phyloP scores from a whole-genome alignment of 2,113 vertebrate species.

The Turdus rufiventris region DNA sequence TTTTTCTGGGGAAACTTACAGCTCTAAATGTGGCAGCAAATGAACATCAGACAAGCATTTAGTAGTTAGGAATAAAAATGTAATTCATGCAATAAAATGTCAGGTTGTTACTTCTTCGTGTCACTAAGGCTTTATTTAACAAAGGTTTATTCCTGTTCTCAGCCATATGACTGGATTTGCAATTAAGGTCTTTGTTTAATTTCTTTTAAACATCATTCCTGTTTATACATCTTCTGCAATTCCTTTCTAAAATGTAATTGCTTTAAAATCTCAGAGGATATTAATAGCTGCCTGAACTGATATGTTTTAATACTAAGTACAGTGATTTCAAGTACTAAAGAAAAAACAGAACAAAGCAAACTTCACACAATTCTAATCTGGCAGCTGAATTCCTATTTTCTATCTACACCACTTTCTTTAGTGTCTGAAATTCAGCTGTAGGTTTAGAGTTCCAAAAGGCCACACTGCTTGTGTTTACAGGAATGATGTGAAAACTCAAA shows the following conservation, averaged over 20 bases:
- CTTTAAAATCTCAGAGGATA: constrained; percentile 67
- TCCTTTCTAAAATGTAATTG: constrained; percentile 69
- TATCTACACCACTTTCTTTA: background rate
- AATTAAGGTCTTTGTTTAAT: constrained; percentile 73
- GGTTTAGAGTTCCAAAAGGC: background rate
- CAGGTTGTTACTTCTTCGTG: constrained; percentile 46
- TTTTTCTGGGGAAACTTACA: background rate
- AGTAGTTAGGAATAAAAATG: constrained; percentile 8
- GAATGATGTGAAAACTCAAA: background rate
- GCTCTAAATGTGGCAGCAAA: constrained; percentile 25
- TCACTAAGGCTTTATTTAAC: constrained; percentile 44
- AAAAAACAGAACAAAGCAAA: constrained; percentile 42
- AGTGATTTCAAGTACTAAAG: constrained; percentile 52
- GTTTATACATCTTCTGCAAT: constrained; percentile 54
- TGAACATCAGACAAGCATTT: background rate
- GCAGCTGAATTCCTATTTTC: background rate
- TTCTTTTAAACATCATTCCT: constrained; percentile 70
- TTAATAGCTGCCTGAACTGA: constrained; percentile 59
- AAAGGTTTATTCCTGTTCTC: constrained; percentile 59
- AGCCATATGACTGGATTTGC: constrained; percentile 64
- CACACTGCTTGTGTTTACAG: background rate
- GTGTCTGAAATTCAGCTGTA: background rate
- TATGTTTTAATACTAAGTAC: constrained; percentile 57
- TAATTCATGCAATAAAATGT: constrained; percentile 37
- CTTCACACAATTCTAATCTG: constrained; percentile 2